phyloP scores from a whole-genome alignment of 2,888 invertebrate genomes.

The Hirtodrosophila trivittata region DNA sequence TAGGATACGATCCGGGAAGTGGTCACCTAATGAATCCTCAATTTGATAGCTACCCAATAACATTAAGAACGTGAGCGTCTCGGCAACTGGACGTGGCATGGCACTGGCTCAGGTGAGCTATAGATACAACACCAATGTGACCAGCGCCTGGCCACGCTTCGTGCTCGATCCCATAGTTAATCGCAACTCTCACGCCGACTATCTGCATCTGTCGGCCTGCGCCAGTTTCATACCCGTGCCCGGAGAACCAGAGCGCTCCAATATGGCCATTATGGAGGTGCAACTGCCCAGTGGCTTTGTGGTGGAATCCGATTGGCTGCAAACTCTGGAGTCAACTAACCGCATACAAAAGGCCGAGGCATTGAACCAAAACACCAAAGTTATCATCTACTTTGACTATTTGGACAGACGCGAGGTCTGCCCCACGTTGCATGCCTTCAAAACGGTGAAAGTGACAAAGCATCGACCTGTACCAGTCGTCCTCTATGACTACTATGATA shows the following conservation, averaged over 20 bases:
- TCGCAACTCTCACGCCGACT: constrained; percentile 91
- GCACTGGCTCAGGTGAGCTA: constrained; percentile 91
- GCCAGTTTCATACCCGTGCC: constrained; percentile 85
- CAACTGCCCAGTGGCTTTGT: constrained; percentile 95
- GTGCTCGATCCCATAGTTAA: constrained; percentile 95
- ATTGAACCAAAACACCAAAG: constrained; percentile 86
- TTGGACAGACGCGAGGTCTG: constrained; percentile 89
- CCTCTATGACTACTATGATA: constrained; percentile 96
- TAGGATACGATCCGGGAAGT: neutral
- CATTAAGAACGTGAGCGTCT: constrained; percentile 88
- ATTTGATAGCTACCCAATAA: constrained; percentile 74
- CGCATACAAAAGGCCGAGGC: constrained; percentile 87
- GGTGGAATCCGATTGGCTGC: constrained; percentile 91
- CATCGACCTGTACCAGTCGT: constrained; percentile 94
- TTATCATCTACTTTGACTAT: constrained; percentile 91
- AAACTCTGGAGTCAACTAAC: constrained; percentile 86
- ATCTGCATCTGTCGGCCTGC: constrained; percentile 93
- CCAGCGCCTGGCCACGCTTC: constrained; percentile 94
- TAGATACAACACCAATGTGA: constrained; percentile 93
- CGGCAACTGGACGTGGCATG: constrained; percentile 92
- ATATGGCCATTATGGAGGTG: constrained; percentile 96
- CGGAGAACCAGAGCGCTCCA: constrained; percentile 85
- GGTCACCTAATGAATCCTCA: neutral
- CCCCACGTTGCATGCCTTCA: constrained; percentile 93
- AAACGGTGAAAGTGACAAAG: constrained; percentile 93